Evolutionary conservation across 2,113 vertebrate genomes (phyloP), one percentile per base, ranked within the genome.

Genomic region (Scartelaos histophorus): DNA sequence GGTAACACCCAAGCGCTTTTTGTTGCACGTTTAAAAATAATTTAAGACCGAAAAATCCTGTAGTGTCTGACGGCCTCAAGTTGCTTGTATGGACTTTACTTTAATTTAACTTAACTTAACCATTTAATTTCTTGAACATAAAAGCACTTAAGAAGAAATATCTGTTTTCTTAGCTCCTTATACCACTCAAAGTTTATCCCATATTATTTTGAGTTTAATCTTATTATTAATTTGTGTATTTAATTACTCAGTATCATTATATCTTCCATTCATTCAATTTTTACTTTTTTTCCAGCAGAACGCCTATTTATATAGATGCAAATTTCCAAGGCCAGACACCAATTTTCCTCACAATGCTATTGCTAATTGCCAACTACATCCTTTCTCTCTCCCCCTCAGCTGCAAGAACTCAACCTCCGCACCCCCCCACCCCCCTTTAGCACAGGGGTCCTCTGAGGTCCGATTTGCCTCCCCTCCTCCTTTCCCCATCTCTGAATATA

Each of bases 321-420:
- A 7, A 4, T 51, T 22, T 56, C 84, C 77, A 87, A 85, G 84
- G 68, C 76, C 73, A 71, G 80, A 70, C 85, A 68, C 70, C 56
- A 53, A 35, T 57, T 75, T 75, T 79, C 70, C 66, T 81, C 78
- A 73, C 71, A 80, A 67, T 86, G 70, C 73, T 47, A 67, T 77
- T 69, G 21, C 85, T 90, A 90, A 90, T 90, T 85, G 86, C 81
- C 64, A 79, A 83, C 80, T 69, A 84, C 85, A 80, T 85, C 73
- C 74, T 60, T 75, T 74, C 82, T 79, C 70, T 74, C 65, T 58
- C 67, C 82, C 75, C 53, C 78, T 74, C 82, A 75, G 57, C 75
- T 69, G 62, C 75, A 70, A 61, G 84, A 88, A 73, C 85, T 85
- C 85, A 84, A 67, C 68, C 49, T 72, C 67, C 70, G 34, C 70